Evolutionary conservation across 1,140 invertebrate species (phyloP).

Genomic region (Plodia interpunctella): DNA sequence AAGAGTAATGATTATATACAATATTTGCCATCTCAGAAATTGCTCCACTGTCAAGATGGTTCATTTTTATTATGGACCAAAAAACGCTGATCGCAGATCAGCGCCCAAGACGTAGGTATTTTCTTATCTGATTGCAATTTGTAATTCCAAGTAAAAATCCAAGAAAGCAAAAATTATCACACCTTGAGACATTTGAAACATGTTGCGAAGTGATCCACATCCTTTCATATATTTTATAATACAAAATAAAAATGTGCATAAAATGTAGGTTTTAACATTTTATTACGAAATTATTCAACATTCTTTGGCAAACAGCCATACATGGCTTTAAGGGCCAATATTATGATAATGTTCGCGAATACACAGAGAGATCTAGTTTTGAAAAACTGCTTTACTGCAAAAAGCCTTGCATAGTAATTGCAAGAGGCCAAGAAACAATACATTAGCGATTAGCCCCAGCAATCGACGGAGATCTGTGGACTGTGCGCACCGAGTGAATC

Average conservation of each 20-base stretch:
- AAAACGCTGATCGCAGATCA: no score
- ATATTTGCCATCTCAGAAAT: no score
- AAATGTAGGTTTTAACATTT: constrained; percentile 10
- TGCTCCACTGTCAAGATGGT: no score
- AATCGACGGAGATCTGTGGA: neutral
- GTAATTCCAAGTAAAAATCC: neutral
- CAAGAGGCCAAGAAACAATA: constrained; percentile 3
- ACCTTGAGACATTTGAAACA: neutral
- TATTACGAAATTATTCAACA: constrained; percentile 31
- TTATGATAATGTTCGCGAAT: constrained; percentile 35
- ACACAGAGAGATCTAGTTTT: constrained; percentile 17
- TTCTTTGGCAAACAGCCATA: constrained; percentile 32
- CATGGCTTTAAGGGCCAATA: constrained; percentile 38
- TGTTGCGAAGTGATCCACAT: neutral
- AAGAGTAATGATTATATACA: neutral
- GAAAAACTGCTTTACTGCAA: neutral
- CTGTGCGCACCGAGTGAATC: neutral
- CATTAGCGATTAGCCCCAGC: constrained; percentile 5
- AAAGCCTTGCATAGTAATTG: neutral
- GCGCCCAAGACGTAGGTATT: no score
- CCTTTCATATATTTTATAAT: neutral
- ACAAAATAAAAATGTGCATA: neutral
- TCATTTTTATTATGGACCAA: no score
- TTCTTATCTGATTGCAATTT: neutral
- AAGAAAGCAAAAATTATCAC: neutral